Base-by-base conservation (phyloP, 2,113 vertebrate genomes). In the Montifringilla adamsi region DNA sequence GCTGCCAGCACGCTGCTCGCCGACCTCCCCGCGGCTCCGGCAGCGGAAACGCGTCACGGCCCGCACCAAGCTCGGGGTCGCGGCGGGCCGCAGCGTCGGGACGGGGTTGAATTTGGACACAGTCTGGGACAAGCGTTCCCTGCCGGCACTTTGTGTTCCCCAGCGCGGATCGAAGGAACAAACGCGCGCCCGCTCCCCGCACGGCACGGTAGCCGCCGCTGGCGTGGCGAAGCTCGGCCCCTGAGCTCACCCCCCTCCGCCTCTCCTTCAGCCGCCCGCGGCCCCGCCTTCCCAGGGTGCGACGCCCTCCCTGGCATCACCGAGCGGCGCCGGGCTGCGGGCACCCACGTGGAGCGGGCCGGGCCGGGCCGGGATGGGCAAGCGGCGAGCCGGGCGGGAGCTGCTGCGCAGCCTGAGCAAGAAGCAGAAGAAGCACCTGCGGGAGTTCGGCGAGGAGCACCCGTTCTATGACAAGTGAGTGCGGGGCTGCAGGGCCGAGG, bases 361-460 rank as follows among this genome's bases (percentile, higher is more conserved):
- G 8, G 28, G 22, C 8, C 6, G 8, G 28, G 22, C 8, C 6
- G 59, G 28, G 2, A 63, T 74, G 85, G 67, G 97, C 70, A 84
- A 99, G 98, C 99, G 99, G 98, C 19, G 99, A 97, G 76, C 70
- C 72, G 59, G 3, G 28, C 66, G 63, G 30, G 86, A 94, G n/a
- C 53, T 98, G 82, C 89, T 98, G 50, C 97, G 70, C 2, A 76
- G 31, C 78, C 96, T 99, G 86, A 98, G 97, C 41, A 99, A 99
- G 94, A 99, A 98, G 94, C 99, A 99, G 94, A 99, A 98, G 97
- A 98, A 98, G 88, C 99, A 99, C 26, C 95, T 99, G 11, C 97
- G 98, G 87, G 99, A 99, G 27, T 99, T 99, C 84, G 99, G 99
- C 95, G 99, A 99, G 97, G 97, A 99, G 89, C 99, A 99, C 76